Percentiles rank a stretch among this genome's conserved stretches.
phyloP scores from a whole-genome alignment of 2,113 vertebrate species.

The Proteles cristata region DNA sequence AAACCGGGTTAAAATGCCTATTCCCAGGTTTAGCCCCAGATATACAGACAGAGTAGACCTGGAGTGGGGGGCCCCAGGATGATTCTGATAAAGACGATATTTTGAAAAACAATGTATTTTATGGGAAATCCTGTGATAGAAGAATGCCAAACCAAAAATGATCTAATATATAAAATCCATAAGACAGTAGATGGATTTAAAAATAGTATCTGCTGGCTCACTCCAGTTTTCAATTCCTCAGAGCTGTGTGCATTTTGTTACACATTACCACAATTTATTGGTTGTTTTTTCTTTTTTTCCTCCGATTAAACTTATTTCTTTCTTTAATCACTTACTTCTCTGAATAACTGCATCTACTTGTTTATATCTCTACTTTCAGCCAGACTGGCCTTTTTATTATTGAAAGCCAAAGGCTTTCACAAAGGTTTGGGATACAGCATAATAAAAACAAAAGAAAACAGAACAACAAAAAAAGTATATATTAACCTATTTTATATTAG shows the following conservation, averaged over 20 bases:
- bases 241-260: not conserved
- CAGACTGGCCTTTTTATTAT: slow-evolving; percentile 3
- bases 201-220: not conserved
- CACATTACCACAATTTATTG: not conserved
- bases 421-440: not conserved
- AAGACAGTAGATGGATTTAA: slow-evolving; percentile 10
- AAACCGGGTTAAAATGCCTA: not conserved
- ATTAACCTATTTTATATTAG: slow-evolving; percentile 42
- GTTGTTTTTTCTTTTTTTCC: not conserved
- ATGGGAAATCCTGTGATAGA: not conserved
- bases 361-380: not conserved
- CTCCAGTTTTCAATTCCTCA: not conserved
- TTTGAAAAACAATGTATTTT: slow-evolving; percentile 24
- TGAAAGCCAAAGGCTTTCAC: slow-evolving; percentile 57
- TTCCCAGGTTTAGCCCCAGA: not conserved
- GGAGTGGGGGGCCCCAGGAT: not conserved
- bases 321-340: not conserved
- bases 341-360: slow-evolving; percentile 6
- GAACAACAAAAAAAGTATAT: not conserved
- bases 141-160: not conserved
- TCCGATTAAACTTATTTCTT: slow-evolving; percentile 19
- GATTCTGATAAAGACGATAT: slow-evolving; percentile 9
- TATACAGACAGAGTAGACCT: not conserved
- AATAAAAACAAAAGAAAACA: slow-evolving; percentile 32
- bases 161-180: slow-evolving; percentile 35